Conservation (phyloP, 2,888 invertebrate genomes). For the Proisotoma minuta region DNA sequence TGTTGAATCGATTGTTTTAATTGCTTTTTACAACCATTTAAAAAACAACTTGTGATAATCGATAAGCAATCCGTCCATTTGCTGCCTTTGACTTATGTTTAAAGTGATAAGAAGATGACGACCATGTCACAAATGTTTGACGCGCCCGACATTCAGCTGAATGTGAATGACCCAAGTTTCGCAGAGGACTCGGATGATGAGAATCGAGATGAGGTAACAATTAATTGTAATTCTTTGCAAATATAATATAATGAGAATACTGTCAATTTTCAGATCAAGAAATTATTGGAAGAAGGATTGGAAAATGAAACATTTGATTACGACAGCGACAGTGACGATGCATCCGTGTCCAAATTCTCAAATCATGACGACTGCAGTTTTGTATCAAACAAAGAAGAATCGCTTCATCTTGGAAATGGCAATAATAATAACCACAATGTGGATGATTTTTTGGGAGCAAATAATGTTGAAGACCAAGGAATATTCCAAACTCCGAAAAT, state of each 20-base stretch:
- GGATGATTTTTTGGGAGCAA: conserved; percentile 2
- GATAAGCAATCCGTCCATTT: too few relatives aligned
- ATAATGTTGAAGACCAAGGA: background rate
- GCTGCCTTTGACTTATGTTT: too few relatives aligned
- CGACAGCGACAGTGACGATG: conserved; percentile 19
- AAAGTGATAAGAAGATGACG: too few relatives aligned
- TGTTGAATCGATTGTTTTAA: too few relatives aligned
- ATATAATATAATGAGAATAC: background rate
- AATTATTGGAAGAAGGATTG: conserved; percentile 26
- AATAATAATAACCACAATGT: conserved; percentile 4
- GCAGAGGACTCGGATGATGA: conserved; percentile 20
- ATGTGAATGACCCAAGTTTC: conserved; percentile 13
- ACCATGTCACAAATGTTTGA: too few relatives aligned
- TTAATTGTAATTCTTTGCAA: background rate
- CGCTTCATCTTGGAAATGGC: conserved; percentile 4
- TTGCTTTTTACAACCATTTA: too few relatives aligned
- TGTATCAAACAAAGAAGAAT: conserved; percentile 14
- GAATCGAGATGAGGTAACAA: conserved; percentile 17
- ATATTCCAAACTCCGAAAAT: background rate
- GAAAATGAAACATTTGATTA: conserved; percentile 36
- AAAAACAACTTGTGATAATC: too few relatives aligned
- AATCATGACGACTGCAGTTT: conserved; percentile 18
- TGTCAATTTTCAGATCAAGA: background rate
- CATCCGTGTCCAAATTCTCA: conserved; percentile 16
- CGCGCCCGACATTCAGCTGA: too few relatives aligned